Conservation (phyloP, 2,113 vertebrate genomes). For the Probosciger aterrimus region DNA sequence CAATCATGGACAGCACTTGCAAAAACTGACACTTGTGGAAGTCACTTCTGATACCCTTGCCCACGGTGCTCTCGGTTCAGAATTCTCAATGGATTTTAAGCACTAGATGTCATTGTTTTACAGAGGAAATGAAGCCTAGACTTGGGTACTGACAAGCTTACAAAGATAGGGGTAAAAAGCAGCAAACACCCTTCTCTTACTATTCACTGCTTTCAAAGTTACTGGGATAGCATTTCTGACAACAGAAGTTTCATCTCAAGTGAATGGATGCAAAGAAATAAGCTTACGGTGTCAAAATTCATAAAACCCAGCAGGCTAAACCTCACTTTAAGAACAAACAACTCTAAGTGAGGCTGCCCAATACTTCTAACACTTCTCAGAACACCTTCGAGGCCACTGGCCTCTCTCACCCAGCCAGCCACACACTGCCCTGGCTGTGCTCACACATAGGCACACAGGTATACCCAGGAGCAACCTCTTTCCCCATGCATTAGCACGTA, state of each 20-base stretch:
- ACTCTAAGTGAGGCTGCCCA: background rate
- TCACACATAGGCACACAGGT: background rate
- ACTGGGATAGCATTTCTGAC: background rate
- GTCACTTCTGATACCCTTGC: background rate
- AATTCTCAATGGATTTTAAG: background rate
- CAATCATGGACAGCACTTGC: background rate
- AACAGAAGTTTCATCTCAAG: background rate
- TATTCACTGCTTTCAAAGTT: background rate
- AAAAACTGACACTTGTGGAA: background rate
- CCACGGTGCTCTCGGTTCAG: background rate
- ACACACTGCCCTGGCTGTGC: fast-evolving
- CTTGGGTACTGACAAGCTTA: background rate
- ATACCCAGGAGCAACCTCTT: fast-evolving
- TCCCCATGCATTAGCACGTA: fast-evolving
- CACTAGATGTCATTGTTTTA: slow-evolving; percentile 56
- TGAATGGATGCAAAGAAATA: fast-evolving
- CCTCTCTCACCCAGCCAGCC: fast-evolving
- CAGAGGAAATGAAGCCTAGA: background rate
- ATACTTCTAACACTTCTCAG: fast-evolving
- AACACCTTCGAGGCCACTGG: background rate
- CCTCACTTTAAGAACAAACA: background rate
- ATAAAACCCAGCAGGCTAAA: fast-evolving
- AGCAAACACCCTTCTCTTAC: background rate
- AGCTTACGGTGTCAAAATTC: background rate
- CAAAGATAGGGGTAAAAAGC: background rate